Conservation (phyloP, 2,888 invertebrate species). For the Frankliniella fusca region DNA sequence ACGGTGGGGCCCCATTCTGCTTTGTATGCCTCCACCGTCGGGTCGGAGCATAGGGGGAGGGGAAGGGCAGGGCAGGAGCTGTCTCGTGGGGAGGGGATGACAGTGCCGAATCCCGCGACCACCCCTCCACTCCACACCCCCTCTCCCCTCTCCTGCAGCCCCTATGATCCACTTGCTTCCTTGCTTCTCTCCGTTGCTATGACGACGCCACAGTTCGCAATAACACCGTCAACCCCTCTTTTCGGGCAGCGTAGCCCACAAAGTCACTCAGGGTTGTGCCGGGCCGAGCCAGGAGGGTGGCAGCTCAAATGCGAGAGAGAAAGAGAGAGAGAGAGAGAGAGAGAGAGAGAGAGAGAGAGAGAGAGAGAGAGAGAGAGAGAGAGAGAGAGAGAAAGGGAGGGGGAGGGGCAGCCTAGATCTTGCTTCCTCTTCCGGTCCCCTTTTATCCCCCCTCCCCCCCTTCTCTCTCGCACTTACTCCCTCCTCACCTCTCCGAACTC, state of each 20-base stretch:
- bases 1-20: not conserved
- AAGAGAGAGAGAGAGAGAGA: constrained; percentile 31
- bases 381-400: not conserved
- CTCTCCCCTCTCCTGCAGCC: not conserved
- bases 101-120: not conserved
- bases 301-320: constrained; percentile 30
- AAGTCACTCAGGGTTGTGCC: no score
- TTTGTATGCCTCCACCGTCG: constrained; percentile 9
- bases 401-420: not conserved
- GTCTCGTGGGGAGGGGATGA: not conserved
- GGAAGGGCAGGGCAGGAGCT: not conserved
- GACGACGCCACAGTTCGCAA: not conserved
- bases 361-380: constrained; percentile 29
- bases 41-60: not conserved
- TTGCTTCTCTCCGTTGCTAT: constrained; percentile 15
- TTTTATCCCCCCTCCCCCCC: not conserved
- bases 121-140: constrained; percentile 1
- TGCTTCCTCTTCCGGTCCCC: not conserved
- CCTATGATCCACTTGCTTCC: constrained; percentile 2
- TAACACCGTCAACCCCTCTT: no score
- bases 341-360: constrained; percentile 31
- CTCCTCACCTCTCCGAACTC: not conserved
- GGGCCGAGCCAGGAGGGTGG: constrained; percentile 30
- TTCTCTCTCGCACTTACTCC: not conserved
- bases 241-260: no score